phyloP scores from a whole-genome alignment of 1,140 invertebrate genomes.

The Cotesia typhae region DNA sequence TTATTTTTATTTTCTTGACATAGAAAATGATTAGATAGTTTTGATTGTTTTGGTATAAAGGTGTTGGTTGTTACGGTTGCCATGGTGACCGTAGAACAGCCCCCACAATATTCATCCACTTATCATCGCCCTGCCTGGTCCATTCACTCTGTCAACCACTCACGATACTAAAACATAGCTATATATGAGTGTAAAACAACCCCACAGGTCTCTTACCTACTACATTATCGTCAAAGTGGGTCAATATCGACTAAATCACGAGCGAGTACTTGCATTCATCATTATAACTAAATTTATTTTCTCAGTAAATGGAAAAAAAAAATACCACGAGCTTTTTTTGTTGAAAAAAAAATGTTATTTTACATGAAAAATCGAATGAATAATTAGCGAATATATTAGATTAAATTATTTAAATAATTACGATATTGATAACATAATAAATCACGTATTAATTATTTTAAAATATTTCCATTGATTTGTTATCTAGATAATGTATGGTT shows the following conservation, averaged over 20 bases:
- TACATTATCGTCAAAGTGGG: conserved; percentile 47
- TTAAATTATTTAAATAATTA: no score
- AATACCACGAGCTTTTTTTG: background rate
- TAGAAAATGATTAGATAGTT: conserved; percentile 5
- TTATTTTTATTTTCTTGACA: background rate
- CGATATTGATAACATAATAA: no score
- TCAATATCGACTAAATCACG: conserved; percentile 59
- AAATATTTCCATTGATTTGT: no score
- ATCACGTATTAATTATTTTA: no score
- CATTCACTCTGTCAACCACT: conserved; percentile 36
- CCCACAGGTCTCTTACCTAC: conserved; percentile 9
- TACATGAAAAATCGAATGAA: no score
- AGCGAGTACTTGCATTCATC: background rate
- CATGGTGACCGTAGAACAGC: conserved; percentile 59
- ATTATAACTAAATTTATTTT: background rate
- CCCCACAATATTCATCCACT: conserved; percentile 43
- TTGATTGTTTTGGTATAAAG: conserved; percentile 48
- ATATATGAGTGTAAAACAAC: conserved; percentile 28
- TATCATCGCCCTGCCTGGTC: conserved; percentile 32
- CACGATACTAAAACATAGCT: no score
- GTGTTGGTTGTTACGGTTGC: conserved; percentile 63
- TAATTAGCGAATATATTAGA: no score
- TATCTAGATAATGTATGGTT: no score
- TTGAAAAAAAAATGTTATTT: no score
- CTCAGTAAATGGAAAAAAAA: background rate